Evolutionary conservation across 2,797 vertebrate species (phyloP), one percentile per base, ranked within the genome.

Genomic region (Lutjanus campechanus): DNA sequence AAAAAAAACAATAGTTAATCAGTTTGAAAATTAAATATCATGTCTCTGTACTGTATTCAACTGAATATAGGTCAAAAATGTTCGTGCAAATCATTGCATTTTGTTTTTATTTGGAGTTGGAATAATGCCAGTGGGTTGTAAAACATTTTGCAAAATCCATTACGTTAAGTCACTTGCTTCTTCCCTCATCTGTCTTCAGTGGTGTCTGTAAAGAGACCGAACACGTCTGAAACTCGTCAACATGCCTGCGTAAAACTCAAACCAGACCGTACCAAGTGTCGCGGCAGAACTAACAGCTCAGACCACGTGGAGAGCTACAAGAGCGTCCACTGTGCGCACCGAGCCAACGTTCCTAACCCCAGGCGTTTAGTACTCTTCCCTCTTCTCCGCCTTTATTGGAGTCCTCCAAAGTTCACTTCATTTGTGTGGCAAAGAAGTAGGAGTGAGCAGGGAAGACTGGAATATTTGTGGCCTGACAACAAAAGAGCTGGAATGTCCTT

Each of bases 401-500:
- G 78, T 88, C 79, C 64, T 87, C 47, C 49, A 80, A 70, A 88
- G 88, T 93, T 85, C 85, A 88, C 60, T 77, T 77, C 44, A 58
- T 66, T 80, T 76, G 76, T 84, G 87, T 22, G 73, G 88, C 62
- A 17, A 50, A 81, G 41, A 77, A 86, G 90, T 77, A 76, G 85
- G 86, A 87, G 78, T 15, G n/a, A 54, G 67, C 64, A 25, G 71
- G 71, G 69, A 75, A 73, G 73, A 58, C 79, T 81, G 80, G 81
- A 93, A 91, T 91, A 90, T 64, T 89, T 92, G 90, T 76, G 86
- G 87, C 69, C 55, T 5, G 50, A 84, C 85, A 88, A 92, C 87
- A 91, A 91, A 89, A 81, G 67, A 63, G 49, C 65, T 85, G 83
- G 90, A 91, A 88, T 89, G 82, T 76, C 80, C 61, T 72, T 87